Evolutionary conservation across 2,888 invertebrate species (phyloP), one percentile per base, ranked within the genome.

Genomic region (Nephrotoma guestfalica): DNA sequence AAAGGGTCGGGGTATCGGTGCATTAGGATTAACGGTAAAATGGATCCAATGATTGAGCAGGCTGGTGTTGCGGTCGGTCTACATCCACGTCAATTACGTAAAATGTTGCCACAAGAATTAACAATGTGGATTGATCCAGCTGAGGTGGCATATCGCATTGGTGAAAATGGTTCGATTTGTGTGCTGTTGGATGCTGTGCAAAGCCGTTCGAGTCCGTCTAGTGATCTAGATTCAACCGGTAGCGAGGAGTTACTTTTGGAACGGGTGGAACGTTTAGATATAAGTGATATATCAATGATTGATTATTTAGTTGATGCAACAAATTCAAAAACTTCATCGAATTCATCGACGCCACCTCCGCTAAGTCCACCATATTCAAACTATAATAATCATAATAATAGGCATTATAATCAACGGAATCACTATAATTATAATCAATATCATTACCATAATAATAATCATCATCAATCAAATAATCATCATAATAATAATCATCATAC

Each of bases 121-220:
- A 95, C 95, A 43, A 93, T 96, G 91, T 96, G 96, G 96, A 94
- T 96, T 88, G 96, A 96, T 90, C 96, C 95, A 2, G 92, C 92
- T 88, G 95, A 95, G 91, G 96, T 96, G 7, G 93, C 93, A 11
- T 94, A 94, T 90, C 91, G 94, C 89, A 93, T 94, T 89, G 94
- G 94, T 41, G 94, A 94, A 89, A 93, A 94, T 89, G 94, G 94
- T 41, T 93, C 93, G 88, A 93, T 94, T 88, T 94, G 94, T 88
- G 93, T 93, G 0, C 90, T 94, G 7, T 94, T 92, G 89, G 92
- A 93, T 86, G 87, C 86, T 51, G 86, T 51, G 6, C 87, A 85
- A 45, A 86, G 85, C 86, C 87, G 88, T 45, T 71, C 86, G 41
- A 88, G 87, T 86, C 87, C 88, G 86, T 87, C 87, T 30, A 84